Conservation (phyloP, 2,797 vertebrate genomes). For the Ciconia nigra region DNA sequence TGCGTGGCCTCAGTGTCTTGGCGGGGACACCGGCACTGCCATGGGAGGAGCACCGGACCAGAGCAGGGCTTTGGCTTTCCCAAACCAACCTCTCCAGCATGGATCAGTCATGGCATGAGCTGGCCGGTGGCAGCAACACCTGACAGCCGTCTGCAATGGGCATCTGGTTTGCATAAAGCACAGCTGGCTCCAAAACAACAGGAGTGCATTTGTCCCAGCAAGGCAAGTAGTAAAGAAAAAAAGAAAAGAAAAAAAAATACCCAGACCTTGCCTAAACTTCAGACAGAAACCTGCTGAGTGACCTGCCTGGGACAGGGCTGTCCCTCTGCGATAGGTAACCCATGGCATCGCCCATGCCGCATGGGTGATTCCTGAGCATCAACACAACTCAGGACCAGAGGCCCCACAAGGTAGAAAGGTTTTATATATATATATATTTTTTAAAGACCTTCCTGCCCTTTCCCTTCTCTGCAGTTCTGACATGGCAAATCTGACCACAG, state of each 20-base stretch:
- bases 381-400: background rate
- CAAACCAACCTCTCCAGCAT: background rate
- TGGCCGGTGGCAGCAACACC: background rate
- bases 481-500: background rate
- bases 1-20: background rate
- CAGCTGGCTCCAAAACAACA: background rate
- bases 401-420: background rate
- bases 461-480: background rate
- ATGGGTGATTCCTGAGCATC: background rate
- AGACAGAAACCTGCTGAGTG: background rate
- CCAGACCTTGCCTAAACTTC: background rate
- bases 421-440: too few species aligned
- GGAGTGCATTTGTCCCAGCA: background rate
- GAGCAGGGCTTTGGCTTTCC: background rate
- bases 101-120: background rate
- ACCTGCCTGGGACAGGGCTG: fast-evolving
- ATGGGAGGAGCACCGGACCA: background rate
- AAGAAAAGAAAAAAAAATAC: background rate
- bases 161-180: constrained; percentile 1
- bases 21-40: background rate
- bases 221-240: background rate
- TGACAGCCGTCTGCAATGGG: background rate
- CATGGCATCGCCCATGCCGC: fast-evolving
- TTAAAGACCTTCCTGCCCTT: background rate
- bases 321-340: fast-evolving